phyloP scores from a whole-genome alignment of 2,888 invertebrate species.

The Catocala nupta region DNA sequence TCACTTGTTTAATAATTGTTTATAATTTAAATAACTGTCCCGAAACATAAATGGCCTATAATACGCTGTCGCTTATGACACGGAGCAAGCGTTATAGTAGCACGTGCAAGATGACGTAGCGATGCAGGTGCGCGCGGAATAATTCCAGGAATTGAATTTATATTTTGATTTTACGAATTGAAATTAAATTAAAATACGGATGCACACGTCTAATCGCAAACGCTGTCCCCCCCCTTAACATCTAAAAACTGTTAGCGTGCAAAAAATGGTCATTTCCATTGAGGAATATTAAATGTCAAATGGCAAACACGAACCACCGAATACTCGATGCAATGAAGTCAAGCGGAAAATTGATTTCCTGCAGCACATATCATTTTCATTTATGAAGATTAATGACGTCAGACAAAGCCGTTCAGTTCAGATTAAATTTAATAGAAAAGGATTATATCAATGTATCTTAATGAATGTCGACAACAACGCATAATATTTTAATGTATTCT shows the following conservation, averaged over 20 bases:
- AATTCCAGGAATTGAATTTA: too few relatives aligned
- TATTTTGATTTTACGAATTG: too few relatives aligned
- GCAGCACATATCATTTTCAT: slow-evolving; percentile 75
- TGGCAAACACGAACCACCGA: slow-evolving; percentile 61
- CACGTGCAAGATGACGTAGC: too few relatives aligned
- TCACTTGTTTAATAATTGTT: too few relatives aligned
- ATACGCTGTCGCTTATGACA: too few relatives aligned
- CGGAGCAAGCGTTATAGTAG: too few relatives aligned
- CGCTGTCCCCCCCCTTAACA: too few relatives aligned
- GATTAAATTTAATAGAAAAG: slow-evolving; percentile 46
- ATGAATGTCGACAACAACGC: slow-evolving; percentile 21
- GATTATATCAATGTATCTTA: slow-evolving; percentile 42
- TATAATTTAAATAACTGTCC: too few relatives aligned
- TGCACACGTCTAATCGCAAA: too few relatives aligned
- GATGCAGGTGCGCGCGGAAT: too few relatives aligned
- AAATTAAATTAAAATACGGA: too few relatives aligned
- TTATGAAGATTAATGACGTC: slow-evolving; percentile 62
- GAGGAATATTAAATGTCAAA: slow-evolving; percentile 70
- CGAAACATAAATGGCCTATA: too few relatives aligned
- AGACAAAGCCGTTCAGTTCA: slow-evolving; percentile 41
- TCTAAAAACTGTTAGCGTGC: slow-evolving; percentile 47
- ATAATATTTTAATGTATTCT: not conserved
- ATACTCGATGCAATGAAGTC: slow-evolving; percentile 68
- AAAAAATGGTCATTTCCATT: slow-evolving; percentile 42
- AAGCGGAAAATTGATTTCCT: slow-evolving; percentile 79